Conservation (phyloP, 2,113 vertebrate species). For the Archilochus colubris region DNA sequence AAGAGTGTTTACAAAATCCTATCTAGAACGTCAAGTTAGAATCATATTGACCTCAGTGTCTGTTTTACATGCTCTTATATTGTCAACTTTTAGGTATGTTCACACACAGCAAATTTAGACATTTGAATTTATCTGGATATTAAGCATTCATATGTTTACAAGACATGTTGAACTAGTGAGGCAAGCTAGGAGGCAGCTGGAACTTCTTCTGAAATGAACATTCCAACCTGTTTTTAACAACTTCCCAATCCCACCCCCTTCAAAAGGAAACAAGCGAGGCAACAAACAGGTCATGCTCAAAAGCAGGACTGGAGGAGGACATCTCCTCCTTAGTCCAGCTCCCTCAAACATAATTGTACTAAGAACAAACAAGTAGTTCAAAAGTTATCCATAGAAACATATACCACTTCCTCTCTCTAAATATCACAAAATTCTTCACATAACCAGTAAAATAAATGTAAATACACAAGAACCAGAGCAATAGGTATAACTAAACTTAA, state of each 20-base stretch:
- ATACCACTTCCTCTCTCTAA: not conserved
- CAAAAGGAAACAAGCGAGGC: not conserved
- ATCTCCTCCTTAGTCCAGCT: not conserved
- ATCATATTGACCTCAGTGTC: not conserved
- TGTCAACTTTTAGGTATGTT: not conserved
- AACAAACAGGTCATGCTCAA: not conserved
- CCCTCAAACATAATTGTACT: not conserved
- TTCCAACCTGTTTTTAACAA: not conserved
- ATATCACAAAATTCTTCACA: not conserved
- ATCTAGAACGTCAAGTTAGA: not conserved
- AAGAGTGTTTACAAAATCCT: not conserved
- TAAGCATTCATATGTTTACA: not conserved
- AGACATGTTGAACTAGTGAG: not conserved
- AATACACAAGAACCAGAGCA: not conserved
- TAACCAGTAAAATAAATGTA: not conserved
- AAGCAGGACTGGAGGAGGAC: not conserved
- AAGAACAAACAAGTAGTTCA: not conserved
- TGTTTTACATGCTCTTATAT: not conserved
- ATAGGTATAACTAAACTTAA: not conserved
- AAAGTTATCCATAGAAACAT: not conserved
- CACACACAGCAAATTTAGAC: not conserved
- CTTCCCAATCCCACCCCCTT: not conserved
- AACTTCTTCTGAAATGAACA: not conserved
- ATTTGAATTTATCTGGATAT: not conserved
- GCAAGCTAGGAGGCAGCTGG: not conserved